Evolutionary conservation across 1,140 invertebrate species (phyloP).

Genomic region (Stegodyphus mimosarum): DNA sequence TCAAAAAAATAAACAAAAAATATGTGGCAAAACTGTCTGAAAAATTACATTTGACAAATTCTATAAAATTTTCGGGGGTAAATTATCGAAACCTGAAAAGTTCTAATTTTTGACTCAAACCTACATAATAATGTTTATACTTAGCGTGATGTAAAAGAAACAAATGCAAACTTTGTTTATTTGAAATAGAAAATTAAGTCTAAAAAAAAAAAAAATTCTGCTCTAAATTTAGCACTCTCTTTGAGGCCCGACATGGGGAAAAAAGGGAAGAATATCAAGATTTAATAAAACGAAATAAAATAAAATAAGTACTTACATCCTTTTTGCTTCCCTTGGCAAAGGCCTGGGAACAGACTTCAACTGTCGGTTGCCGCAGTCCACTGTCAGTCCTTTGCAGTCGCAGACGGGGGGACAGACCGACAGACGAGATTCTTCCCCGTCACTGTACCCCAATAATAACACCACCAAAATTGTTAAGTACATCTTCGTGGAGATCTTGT

Average conservation of each 20-base stretch:
- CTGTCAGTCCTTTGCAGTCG: conserved; percentile 79
- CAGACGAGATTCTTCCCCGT: conserved; percentile 52
- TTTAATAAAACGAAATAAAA: conserved; percentile 16
- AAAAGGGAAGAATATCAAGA: not conserved
- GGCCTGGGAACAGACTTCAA: conserved; percentile 82
- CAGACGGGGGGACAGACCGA: conserved; percentile 80
- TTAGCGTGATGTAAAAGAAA: too few relatives aligned
- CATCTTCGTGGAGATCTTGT: conserved; percentile 10
- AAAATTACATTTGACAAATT: too few relatives aligned
- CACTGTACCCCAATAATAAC: conserved; percentile 39
- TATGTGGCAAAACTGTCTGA: too few relatives aligned
- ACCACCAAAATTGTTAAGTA: conserved; percentile 25
- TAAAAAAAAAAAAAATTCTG: too few relatives aligned
- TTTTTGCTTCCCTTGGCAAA: conserved; percentile 80
- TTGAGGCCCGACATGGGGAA: not conserved
- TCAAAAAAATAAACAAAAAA: too few relatives aligned
- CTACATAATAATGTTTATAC: too few relatives aligned
- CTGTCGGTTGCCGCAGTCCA: conserved; percentile 84
- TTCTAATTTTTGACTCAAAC: too few relatives aligned
- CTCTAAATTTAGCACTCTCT: too few relatives aligned
- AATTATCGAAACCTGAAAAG: too few relatives aligned
- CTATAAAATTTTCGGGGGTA: too few relatives aligned
- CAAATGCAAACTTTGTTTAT: too few relatives aligned
- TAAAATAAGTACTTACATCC: conserved; percentile 80
- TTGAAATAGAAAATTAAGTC: too few relatives aligned